Percentiles rank a stretch among this genome's conserved stretches.
Conservation (phyloP, 2,113 vertebrate genomes). For the Lontra canadensis region DNA sequence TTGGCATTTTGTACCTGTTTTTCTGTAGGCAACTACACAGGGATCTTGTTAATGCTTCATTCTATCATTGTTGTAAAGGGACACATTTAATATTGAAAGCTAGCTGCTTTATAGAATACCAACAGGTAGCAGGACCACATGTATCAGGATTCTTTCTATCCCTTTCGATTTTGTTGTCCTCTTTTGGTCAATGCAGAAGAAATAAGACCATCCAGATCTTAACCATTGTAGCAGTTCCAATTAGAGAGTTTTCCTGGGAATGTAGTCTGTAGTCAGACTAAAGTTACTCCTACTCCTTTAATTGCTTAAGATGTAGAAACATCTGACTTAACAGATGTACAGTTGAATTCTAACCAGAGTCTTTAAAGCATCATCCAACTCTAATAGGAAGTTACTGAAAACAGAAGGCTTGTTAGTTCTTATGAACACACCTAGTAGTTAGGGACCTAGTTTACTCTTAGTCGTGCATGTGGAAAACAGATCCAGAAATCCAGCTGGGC, state of each 20-base stretch:
- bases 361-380: neutral
- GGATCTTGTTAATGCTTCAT: neutral
- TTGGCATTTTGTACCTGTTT: neutral
- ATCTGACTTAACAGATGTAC: neutral
- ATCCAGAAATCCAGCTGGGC: neutral
- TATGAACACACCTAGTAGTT: neutral
- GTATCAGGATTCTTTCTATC: neutral
- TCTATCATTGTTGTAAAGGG: neutral
- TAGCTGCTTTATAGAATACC: neutral
- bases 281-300: neutral
- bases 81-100: neutral
- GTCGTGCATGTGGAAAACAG: neutral
- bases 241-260: no score
- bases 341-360: neutral
- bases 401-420: neutral
- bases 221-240: neutral
- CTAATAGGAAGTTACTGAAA: neutral
- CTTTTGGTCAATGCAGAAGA: neutral
- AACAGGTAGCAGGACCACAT: neutral
- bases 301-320: neutral
- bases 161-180: no score
- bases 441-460: neutral
- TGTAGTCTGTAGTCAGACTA: neutral
- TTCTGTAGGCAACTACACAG: neutral
- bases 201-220: neutral